phyloP scores from a whole-genome alignment of 1,140 invertebrate species.

The Metopolophium dirhodum region DNA sequence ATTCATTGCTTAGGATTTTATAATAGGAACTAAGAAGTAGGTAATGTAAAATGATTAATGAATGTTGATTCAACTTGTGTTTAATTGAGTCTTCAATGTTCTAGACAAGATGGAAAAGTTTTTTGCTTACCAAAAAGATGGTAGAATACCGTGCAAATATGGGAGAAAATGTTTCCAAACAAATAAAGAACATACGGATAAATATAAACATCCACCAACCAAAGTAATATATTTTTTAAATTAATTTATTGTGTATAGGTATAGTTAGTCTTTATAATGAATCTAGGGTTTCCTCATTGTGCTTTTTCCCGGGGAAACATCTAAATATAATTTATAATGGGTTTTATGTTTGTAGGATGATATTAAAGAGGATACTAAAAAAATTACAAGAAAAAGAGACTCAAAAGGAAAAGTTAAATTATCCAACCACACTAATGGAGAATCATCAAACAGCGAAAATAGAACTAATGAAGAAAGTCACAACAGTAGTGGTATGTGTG shows the following conservation, averaged over 20 bases:
- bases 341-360: slow-evolving; percentile 13
- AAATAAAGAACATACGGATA: slow-evolving; percentile 45
- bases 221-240: slow-evolving; percentile 26
- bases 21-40: neutral
- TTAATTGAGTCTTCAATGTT: neutral
- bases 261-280: neutral
- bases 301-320: no score
- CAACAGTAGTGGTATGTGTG: neutral
- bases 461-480: neutral
- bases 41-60: neutral
- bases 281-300: no score
- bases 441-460: neutral
- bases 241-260: neutral
- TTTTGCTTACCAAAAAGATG: slow-evolving; percentile 50
- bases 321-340: no score
- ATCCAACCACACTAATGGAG: slow-evolving; percentile 18
- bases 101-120: slow-evolving; percentile 43
- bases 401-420: slow-evolving; percentile 9
- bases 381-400: slow-evolving; percentile 28
- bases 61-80: neutral
- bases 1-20: neutral
- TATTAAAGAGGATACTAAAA: neutral
- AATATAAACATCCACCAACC: slow-evolving; percentile 49
- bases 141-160: slow-evolving; percentile 34
- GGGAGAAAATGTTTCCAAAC: slow-evolving; percentile 45